Percentiles rank a stretch among this genome's conserved stretches.
These are phyloP conservation scores for Polypedilum pembai DNA, from an alignment of 1,140 invertebrate genomes.

Conservation along the genomic window DNA sequence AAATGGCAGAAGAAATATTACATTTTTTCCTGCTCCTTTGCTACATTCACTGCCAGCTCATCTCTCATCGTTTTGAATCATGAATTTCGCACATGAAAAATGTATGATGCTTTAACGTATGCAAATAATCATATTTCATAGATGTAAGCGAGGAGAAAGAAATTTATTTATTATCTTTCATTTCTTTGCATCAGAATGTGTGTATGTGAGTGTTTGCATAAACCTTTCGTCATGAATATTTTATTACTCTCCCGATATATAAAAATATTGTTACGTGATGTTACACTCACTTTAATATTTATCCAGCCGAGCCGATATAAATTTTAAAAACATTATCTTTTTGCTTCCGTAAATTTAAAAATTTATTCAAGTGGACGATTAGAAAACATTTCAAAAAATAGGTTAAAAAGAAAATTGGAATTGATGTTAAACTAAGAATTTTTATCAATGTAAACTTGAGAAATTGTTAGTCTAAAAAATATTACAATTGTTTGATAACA, in stretches of 20 bases:
- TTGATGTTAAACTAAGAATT: too few relatives aligned
- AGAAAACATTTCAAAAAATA: too few relatives aligned
- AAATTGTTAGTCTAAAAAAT: too few relatives aligned
- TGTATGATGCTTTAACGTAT: slow-evolving; percentile 26
- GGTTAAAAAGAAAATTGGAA: too few relatives aligned
- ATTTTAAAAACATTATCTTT: too few relatives aligned
- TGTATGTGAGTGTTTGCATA: neutral
- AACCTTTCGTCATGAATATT: slow-evolving; percentile 18
- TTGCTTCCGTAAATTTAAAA: too few relatives aligned
- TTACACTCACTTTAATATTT: too few relatives aligned
- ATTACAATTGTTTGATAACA: too few relatives aligned
- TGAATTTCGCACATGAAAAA: slow-evolving; percentile 26
- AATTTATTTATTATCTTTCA: slow-evolving; percentile 24
- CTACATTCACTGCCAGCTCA: neutral
- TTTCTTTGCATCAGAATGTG: neutral
- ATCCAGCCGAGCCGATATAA: too few relatives aligned
- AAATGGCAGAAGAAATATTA: slow-evolving; percentile 24
- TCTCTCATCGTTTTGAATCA: neutral
- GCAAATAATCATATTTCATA: slow-evolving; percentile 25
- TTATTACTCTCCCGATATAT: slow-evolving; percentile 1
- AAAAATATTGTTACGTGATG: neutral
- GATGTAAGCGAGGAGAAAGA: neutral
- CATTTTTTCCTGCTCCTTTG: neutral
- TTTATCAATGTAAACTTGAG: too few relatives aligned
- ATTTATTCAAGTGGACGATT: too few relatives aligned